Evolutionary conservation across 2,113 vertebrate species (phyloP).

Genomic region (Echinops telfairi): DNA sequence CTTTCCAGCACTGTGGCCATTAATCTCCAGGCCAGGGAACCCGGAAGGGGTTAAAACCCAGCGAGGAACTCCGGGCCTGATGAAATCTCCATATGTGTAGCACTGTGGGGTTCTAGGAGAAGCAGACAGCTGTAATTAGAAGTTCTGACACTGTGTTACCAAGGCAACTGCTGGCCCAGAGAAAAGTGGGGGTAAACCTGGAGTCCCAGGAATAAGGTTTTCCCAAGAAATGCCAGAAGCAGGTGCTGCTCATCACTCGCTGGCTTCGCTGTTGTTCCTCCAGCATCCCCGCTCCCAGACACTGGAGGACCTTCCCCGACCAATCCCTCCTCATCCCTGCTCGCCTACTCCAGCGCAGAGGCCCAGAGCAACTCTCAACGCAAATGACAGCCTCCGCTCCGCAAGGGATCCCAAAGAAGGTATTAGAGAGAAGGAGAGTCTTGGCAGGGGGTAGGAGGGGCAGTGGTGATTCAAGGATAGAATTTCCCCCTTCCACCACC

Average conservation of each 20-base stretch:
- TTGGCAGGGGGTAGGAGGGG: neutral
- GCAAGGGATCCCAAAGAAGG: neutral
- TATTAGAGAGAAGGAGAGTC: neutral
- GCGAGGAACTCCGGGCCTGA: constrained; percentile 64
- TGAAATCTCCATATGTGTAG: constrained; percentile 78
- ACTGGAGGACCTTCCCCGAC: neutral
- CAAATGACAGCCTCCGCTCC: neutral
- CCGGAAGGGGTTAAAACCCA: constrained; percentile 74
- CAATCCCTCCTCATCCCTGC: neutral
- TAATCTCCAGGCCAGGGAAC: constrained; percentile 37
- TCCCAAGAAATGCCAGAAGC: constrained; percentile 28
- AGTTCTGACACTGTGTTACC: constrained; percentile 74
- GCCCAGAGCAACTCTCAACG: constrained; percentile 8
- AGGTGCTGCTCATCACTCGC: neutral
- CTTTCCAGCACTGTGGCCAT: constrained; percentile 12
- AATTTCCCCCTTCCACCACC: neutral
- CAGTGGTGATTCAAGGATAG: neutral
- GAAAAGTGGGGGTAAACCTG: neutral
- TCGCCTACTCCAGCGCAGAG: neutral
- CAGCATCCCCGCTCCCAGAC: neutral
- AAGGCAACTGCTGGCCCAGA: constrained; percentile 76
- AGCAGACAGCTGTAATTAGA: constrained; percentile 81
- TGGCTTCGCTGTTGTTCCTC: neutral
- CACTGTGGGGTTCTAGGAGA: constrained; percentile 66
- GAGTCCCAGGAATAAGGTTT: neutral